phyloP scores from a whole-genome alignment of 2,113 vertebrate species.

The Ardeotis arabs region DNA sequence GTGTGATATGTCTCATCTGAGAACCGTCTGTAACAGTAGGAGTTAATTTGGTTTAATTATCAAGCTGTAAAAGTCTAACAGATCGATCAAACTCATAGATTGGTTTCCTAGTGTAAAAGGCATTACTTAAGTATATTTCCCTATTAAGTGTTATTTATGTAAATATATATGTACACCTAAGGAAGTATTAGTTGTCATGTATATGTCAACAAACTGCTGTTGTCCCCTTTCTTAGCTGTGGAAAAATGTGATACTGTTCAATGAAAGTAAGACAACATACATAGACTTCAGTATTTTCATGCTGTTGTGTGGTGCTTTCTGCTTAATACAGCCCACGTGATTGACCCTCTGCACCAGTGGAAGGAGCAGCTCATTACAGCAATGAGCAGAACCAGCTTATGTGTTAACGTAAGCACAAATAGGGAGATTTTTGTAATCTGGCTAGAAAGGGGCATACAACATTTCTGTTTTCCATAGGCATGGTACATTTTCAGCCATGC shows the following conservation, averaged over 20 bases:
- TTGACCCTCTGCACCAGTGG: background rate
- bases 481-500: background rate
- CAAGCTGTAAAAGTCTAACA: constrained; percentile 23
- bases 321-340: background rate
- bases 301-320: background rate
- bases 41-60: constrained; percentile 37
- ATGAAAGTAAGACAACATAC: background rate
- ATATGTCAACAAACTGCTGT: background rate
- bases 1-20: background rate
- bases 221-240: background rate
- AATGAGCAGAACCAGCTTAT: background rate
- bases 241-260: background rate
- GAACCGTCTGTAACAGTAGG: background rate
- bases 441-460: background rate
- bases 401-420: background rate
- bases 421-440: background rate
- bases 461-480: constrained; percentile 12
- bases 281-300: background rate
- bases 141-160: background rate
- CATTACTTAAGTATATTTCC: background rate
- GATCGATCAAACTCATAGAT: background rate
- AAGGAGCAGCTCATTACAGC: background rate
- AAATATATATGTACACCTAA: background rate
- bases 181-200: background rate
- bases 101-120: background rate